Conservation (phyloP, 2,113 vertebrate species). For the Natator depressus region DNA sequence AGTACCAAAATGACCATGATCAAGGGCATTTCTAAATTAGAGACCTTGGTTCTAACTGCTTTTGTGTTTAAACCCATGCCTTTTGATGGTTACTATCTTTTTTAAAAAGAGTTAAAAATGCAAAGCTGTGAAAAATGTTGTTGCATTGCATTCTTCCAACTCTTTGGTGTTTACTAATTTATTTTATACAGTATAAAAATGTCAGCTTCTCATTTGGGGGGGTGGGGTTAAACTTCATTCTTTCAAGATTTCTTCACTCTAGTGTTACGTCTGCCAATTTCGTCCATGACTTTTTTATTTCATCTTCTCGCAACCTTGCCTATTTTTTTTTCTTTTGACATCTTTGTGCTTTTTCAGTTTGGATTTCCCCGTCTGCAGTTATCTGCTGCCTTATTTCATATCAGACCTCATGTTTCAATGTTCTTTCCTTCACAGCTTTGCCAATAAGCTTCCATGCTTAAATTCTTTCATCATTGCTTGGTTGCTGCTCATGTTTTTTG, state of each 20-base stretch:
- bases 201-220: neutral
- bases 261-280: neutral
- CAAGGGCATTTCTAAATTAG: neutral
- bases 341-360: neutral
- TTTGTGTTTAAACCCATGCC: neutral
- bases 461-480: neutral
- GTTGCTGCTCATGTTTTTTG: neutral
- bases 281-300: neutral
- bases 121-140: neutral
- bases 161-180: neutral
- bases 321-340: neutral
- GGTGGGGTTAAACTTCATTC: neutral
- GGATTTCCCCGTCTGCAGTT: neutral
- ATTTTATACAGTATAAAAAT: neutral
- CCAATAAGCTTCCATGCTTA: neutral
- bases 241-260: neutral
- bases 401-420: neutral
- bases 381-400: neutral
- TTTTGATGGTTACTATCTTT: neutral
- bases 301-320: neutral
- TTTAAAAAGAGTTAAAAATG: neutral
- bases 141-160: rapidly evolving
- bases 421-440: neutral
- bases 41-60: neutral
- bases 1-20: rapidly evolving